phyloP scores from a whole-genome alignment of 2,797 vertebrate genomes.

The Limnodromus scolopaceus region DNA sequence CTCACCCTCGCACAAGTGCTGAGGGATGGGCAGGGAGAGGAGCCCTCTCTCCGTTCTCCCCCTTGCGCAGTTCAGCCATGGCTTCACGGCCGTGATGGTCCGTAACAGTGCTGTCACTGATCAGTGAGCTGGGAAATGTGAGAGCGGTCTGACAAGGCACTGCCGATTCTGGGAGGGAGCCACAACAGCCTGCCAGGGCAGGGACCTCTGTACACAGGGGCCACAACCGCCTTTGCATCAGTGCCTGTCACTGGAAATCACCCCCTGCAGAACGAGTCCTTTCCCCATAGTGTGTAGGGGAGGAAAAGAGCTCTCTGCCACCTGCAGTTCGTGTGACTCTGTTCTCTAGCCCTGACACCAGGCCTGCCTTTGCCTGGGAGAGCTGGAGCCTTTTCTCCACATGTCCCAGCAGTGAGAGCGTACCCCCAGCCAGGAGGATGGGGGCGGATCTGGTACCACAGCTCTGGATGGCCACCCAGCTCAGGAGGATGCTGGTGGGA shows the following conservation, averaged over 20 bases:
- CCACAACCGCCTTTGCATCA: not conserved
- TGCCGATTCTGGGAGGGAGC: not conserved
- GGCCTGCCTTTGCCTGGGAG: not conserved
- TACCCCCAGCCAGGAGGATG: not conserved
- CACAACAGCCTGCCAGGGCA: not conserved
- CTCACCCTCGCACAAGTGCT: not conserved
- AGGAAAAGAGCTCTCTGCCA: not conserved
- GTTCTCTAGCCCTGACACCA: not conserved
- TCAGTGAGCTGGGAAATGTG: conserved; percentile 27
- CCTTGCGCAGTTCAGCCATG: not conserved
- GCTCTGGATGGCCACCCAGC: not conserved
- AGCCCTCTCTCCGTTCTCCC: accelerated
- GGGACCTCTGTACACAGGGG: not conserved
- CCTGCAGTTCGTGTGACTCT: not conserved
- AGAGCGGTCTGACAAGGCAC: not conserved
- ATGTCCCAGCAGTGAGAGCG: accelerated
- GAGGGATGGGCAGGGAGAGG: not conserved
- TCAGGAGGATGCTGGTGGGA: not conserved
- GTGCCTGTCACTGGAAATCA: not conserved
- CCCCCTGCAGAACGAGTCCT: not conserved
- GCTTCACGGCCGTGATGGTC: not conserved
- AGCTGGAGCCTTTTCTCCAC: not conserved
- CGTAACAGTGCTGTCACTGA: not conserved
- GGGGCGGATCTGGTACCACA: not conserved
- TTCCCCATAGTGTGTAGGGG: accelerated